Evolutionary conservation across 53 echinoderm and acorn worm species (phyloP), one percentile per base, ranked within the genome.

Genomic region (Apostichopus leukothele): DNA sequence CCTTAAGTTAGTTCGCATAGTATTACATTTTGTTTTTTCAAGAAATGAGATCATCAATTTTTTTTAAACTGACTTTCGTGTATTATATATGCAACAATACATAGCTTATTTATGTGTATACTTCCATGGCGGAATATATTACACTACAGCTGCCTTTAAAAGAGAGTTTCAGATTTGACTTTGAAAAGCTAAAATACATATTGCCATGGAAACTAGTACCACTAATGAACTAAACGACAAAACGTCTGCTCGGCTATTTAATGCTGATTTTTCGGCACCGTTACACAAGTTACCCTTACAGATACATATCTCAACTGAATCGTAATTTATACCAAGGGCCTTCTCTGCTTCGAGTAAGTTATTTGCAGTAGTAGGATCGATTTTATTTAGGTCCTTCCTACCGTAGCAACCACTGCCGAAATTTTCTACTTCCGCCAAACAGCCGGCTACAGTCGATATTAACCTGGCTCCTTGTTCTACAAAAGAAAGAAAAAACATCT

Each of bases 281-380:
- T 79, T 79, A 52, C 79, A 79, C 52, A 79, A 51, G 19, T 79
- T 52, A 52, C 79, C 79, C 53, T 79, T 53, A 51, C 79, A 79
- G 18, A 79, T 51, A 19, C 79, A 79, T 52, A 79, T 79, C 18
- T 79, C 18, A 5, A 16, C 52, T 79, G 11, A 18, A 53, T 79
- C 19, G 79, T 79, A 79, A 1, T 10, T 52, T 51, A 79, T 79
- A 7, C 79, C 79, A 51, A 79, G 79, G 6, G 18, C n/a, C 11
- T 16, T 79, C 51, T 79, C 79, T 5, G 79, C 79, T 52, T 39
- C 79, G 12, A n/a, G 52, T 50, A 79, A 79, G 53, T 79, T 51
- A 11, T 79, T 79, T 8, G 79, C 39, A 7, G 18, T 51, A 52
- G 39, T n/a, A 12, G 39, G 9, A 53, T 79, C 79, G 39, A 79